phyloP scores from a whole-genome alignment of 37 sponge, comb jelly and placozoan species.

The Tethya wilhelma region DNA sequence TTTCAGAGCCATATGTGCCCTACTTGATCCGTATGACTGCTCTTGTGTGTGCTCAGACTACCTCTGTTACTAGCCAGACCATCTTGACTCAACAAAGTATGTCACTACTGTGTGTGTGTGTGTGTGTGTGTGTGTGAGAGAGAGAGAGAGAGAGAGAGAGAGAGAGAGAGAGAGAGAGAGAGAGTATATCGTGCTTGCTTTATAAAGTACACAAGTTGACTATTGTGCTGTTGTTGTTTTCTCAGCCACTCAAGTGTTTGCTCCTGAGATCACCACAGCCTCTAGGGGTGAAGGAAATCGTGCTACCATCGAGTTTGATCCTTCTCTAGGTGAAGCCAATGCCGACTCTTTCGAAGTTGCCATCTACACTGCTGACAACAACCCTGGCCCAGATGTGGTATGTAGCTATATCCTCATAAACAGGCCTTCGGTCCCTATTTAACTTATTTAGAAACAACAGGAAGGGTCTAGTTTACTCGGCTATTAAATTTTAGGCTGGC shows the following conservation, averaged over 20 bases:
- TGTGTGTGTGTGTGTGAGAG: too few species aligned
- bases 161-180: too few species aligned
- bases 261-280: background rate
- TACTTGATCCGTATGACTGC: background rate
- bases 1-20: constrained; percentile 5
- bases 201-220: background rate
- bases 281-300: background rate
- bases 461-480: too few species aligned
- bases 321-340: constrained; percentile 1
- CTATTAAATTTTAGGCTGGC: too few species aligned
- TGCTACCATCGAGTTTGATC: background rate
- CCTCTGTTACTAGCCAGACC: background rate
- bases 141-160: too few species aligned
- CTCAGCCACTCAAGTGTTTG: background rate
- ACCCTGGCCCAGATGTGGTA: background rate
- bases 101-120: background rate
- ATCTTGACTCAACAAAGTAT: background rate
- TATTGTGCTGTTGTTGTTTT: background rate
- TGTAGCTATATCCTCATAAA: too few species aligned
- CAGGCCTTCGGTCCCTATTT: too few species aligned
- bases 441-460: too few species aligned
- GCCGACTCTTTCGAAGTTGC: background rate
- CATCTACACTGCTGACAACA: background rate
- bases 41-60: background rate
- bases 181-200: too few species aligned